Evolutionary conservation across 2,113 vertebrate species (phyloP).

Genomic region (Fukomys damarensis): DNA sequence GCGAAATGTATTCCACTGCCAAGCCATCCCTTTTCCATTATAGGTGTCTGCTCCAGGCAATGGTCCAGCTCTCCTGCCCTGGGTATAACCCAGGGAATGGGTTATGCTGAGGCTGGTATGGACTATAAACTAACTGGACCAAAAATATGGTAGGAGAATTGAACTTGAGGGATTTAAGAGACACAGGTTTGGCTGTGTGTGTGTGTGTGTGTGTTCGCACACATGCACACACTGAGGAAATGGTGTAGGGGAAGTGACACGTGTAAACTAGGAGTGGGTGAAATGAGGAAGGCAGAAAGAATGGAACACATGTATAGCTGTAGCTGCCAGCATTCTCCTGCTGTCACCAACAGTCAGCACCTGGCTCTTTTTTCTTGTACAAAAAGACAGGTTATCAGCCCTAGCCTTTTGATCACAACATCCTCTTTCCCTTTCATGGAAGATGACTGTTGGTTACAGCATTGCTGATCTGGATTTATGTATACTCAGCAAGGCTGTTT

Average conservation of each 20-base stretch:
- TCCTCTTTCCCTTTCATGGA: not conserved
- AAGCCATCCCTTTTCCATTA: not conserved
- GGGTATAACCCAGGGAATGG: not conserved
- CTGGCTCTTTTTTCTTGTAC: not conserved
- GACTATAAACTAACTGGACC: not conserved
- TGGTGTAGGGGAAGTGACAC: fast-evolving
- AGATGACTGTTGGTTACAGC: not conserved
- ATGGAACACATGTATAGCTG: not conserved
- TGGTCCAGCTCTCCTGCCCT: not conserved
- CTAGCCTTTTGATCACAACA: no score
- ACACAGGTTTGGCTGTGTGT: no score
- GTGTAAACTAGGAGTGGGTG: not conserved
- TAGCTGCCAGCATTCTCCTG: not conserved
- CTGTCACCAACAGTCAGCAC: not conserved
- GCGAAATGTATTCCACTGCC: not conserved
- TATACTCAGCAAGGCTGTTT: slow-evolving; percentile 37
- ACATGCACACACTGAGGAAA: not conserved
- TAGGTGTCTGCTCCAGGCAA: not conserved
- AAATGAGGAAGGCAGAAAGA: not conserved
- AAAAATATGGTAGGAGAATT: not conserved
- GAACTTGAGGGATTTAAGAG: not conserved
- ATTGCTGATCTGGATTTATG: not conserved
- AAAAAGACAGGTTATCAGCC: not conserved
- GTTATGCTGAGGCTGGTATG: not conserved
- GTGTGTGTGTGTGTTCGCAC: no score